Conservation (phyloP, 2,888 invertebrate species). For the Pachycephus smyrnensis region DNA sequence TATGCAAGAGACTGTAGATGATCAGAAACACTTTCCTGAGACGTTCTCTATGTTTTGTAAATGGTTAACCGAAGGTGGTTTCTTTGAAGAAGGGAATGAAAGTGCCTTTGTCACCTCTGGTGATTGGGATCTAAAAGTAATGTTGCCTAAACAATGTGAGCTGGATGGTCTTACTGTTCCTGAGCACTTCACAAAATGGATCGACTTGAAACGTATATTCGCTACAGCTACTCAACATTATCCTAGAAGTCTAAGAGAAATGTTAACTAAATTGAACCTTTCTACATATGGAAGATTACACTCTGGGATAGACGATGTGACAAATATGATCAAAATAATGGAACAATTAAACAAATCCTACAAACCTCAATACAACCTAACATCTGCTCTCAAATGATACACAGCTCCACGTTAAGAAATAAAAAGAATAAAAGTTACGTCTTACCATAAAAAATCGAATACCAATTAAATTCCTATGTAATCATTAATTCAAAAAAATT, state of each 20-base stretch:
- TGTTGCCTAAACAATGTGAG: constrained; percentile 69
- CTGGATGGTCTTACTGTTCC: constrained; percentile 61
- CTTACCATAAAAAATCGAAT: not conserved
- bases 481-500: not conserved
- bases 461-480: not conserved
- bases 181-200: constrained; percentile 69
- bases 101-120: constrained; percentile 73
- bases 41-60: constrained; percentile 66
- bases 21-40: constrained; percentile 66
- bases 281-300: constrained; percentile 65
- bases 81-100: constrained; percentile 50
- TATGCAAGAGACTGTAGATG: constrained; percentile 70
- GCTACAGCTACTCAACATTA: constrained; percentile 56
- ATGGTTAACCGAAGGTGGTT: constrained; percentile 68
- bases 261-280: constrained; percentile 58
- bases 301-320: constrained; percentile 65
- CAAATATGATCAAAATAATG: constrained; percentile 55
- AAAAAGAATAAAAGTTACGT: not conserved
- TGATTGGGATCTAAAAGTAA: constrained; percentile 71
- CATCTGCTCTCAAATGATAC: not conserved
- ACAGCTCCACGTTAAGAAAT: not conserved
- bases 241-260: constrained; percentile 62
- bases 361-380: not conserved
- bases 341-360: not conserved
- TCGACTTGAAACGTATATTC: constrained; percentile 70